A percentile compares a stretch with the other conserved stretches of the same genome.
Evolutionary conservation across 2,888 invertebrate species (phyloP).

Genomic region (Troides oblongomaculatus): DNA sequence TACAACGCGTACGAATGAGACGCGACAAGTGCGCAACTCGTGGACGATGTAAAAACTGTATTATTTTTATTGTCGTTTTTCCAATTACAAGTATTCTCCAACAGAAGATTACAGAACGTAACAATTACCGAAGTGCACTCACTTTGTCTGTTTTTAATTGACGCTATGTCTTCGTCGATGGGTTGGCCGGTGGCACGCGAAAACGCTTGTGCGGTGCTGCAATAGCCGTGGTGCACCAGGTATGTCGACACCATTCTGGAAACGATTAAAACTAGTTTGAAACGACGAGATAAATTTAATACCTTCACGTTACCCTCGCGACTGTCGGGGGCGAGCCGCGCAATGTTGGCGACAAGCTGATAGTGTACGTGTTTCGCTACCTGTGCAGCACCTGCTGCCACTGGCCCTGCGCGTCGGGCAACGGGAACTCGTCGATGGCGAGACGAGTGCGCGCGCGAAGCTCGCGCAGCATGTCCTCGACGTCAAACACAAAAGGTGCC

Average conservation of each 20-base stretch:
- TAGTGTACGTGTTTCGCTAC: conserved; percentile 61
- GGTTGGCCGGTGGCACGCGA: conserved; percentile 93
- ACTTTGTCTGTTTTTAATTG: conserved; percentile 98
- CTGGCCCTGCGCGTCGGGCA: conserved; percentile 92
- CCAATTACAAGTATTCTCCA: too few relatives aligned
- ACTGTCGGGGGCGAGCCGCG: neutral
- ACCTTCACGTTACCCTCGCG: neutral
- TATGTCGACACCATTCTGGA: conserved; percentile 97
- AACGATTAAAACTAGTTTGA: conserved; percentile 27
- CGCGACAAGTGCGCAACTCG: too few relatives aligned
- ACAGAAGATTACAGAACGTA: too few relatives aligned
- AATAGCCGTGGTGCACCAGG: conserved; percentile 98
- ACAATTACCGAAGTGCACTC: conserved; percentile 48
- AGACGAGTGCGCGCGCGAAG: conserved; percentile 89
- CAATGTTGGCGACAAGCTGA: neutral
- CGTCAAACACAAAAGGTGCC: conserved; percentile 97
- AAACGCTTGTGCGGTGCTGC: conserved; percentile 97
- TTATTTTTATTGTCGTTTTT: too few relatives aligned
- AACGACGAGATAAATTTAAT: neutral
- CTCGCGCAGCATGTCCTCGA: conserved; percentile 97
- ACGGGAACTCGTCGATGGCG: conserved; percentile 92
- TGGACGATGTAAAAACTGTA: too few relatives aligned
- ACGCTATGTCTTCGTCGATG: conserved; percentile 94
- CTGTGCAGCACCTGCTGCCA: conserved; percentile 96
- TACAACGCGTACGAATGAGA: too few relatives aligned